Evolutionary conservation across 2,888 invertebrate genomes (phyloP).

Genomic region (Melanotus villosus): DNA sequence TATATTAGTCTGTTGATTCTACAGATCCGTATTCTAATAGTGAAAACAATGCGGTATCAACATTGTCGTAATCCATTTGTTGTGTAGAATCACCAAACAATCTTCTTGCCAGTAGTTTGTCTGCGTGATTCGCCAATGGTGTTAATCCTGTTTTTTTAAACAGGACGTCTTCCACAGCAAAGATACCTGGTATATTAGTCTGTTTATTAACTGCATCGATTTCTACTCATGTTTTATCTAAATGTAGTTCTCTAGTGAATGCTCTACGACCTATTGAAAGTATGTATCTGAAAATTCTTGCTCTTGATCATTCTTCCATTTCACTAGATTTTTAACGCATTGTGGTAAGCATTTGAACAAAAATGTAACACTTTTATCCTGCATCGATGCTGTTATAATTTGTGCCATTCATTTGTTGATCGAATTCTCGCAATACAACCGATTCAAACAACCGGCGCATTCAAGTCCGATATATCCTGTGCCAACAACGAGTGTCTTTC

Average conservation of each 20-base stretch:
- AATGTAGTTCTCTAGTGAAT: constrained; percentile 79
- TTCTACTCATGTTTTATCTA: constrained; percentile 86
- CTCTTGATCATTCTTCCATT: constrained; percentile 72
- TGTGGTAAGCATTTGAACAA: constrained; percentile 79
- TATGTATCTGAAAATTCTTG: constrained; percentile 73
- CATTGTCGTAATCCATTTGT: constrained; percentile 86
- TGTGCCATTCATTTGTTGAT: constrained; percentile 96
- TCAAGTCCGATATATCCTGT: constrained; percentile 96
- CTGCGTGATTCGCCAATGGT: constrained; percentile 96
- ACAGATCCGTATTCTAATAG: constrained; percentile 97
- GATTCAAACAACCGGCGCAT: constrained; percentile 95
- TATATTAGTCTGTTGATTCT: no score
- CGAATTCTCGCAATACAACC: constrained; percentile 90
- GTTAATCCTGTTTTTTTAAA: constrained; percentile 90
- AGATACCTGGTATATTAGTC: constrained; percentile 89
- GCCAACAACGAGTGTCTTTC: constrained; percentile 91
- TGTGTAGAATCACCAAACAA: constrained; percentile 74
- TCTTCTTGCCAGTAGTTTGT: constrained; percentile 85
- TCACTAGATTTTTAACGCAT: constrained; percentile 81
- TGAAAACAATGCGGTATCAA: constrained; percentile 96
- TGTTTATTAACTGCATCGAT: constrained; percentile 84
- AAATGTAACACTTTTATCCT: constrained; percentile 84
- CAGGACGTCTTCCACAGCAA: constrained; percentile 95
- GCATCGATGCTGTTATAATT: constrained; percentile 85
- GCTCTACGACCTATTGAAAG: constrained; percentile 88